Conservation (phyloP, 2,888 invertebrate genomes). For the Hypselothyrea guttata region DNA sequence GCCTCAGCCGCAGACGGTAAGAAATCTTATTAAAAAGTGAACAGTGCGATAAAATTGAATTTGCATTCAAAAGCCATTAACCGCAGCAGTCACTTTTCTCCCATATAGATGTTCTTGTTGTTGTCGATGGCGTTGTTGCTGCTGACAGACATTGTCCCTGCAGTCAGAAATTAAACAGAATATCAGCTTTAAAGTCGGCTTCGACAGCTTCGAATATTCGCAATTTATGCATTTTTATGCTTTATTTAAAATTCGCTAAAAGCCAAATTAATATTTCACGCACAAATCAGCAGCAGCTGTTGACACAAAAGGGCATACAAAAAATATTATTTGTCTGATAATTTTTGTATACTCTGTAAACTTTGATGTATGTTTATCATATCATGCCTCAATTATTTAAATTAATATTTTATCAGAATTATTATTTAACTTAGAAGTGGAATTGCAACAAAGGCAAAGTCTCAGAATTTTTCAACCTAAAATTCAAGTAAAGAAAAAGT, state of each 20-base stretch:
- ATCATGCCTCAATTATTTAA: too few species aligned
- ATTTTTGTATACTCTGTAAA: not conserved
- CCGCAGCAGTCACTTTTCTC: slow-evolving; percentile 78
- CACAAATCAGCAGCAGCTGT: slow-evolving; percentile 55
- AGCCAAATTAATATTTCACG: slow-evolving; percentile 59
- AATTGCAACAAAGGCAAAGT: too few species aligned
- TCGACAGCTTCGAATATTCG: slow-evolving; percentile 24
- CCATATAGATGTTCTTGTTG: slow-evolving; percentile 30
- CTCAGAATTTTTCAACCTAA: too few species aligned
- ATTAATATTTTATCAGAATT: too few species aligned
- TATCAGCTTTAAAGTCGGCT: slow-evolving; percentile 21
- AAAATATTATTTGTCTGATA: slow-evolving; percentile 25
- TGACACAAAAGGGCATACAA: slow-evolving; percentile 19
- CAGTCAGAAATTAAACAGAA: slow-evolving; percentile 68
- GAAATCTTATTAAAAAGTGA: slow-evolving; percentile 81
- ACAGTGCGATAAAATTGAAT: slow-evolving; percentile 81
- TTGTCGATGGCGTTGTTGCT: slow-evolving; percentile 26
- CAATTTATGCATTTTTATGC: slow-evolving; percentile 23
- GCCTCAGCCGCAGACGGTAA: slow-evolving; percentile 29
- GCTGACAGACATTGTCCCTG: slow-evolving; percentile 48
- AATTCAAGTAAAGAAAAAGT: too few species aligned
- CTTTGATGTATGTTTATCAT: too few species aligned
- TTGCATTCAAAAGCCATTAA: slow-evolving; percentile 82
- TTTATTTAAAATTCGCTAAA: slow-evolving; percentile 29
- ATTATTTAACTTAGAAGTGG: too few species aligned